Evolutionary conservation across 2,113 vertebrate genomes (phyloP), one percentile per base, ranked within the genome.

Genomic region (Monopterus albus): DNA sequence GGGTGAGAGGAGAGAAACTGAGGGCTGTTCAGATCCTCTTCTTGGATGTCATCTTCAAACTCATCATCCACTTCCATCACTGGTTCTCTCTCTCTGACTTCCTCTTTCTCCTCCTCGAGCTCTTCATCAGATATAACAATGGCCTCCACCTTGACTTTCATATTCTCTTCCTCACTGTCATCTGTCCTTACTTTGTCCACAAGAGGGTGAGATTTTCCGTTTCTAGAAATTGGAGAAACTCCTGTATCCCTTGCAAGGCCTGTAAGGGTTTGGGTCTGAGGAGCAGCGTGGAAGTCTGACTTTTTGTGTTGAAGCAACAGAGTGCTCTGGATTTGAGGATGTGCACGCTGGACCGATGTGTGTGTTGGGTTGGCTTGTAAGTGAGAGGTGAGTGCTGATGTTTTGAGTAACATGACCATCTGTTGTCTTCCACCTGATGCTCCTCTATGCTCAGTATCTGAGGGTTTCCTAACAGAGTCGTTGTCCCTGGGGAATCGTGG

Each of bases 111-210:
- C 31, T 86, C 77, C 46, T 90, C 95, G 0, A 94, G 63, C 68
- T 98, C 96, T 63, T 97, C 96, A 1, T 98, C 96, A 0, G 96
- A 98, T 80, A 98, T 98, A 20, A 98, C 93, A 6, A 98, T 98
- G 28, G 96, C 96, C 76, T 98, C 96, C 56, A 95, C 94, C 78
- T 98, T 97, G 9, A 98, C 91, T 10, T 94, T 92, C 9, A 63
- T 72, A 23, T 33, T 47, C 4, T 88, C 78, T 11, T 73, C 81
- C 6, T 80, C 57, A 35, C 38, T 43, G 17, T 28, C 3, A 20
- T 79, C 70, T 64, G 31, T 66, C 46, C 33, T 73, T 6, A 45
- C 13, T 51, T 25, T 47, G 10, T 23, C 18, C 23, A 45, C 6
- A 46, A 43, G 8, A 18, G 52, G 23, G 10, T 26, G 33, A 53